Conservation (phyloP, 2,888 invertebrate species). For the Eupithecia subfuscata region DNA sequence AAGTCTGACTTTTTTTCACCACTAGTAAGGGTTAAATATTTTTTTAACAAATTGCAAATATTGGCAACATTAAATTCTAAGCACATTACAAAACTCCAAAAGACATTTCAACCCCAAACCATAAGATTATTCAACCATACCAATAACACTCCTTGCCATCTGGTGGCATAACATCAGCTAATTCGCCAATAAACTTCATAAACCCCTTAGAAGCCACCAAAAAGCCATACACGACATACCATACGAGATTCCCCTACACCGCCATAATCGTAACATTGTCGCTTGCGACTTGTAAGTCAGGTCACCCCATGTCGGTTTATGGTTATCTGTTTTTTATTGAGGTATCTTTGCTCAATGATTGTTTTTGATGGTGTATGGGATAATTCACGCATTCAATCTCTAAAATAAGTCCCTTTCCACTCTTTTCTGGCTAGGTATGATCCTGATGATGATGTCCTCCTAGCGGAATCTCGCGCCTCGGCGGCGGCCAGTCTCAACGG, state of each 20-base stretch:
- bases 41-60: neutral
- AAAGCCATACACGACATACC: neutral
- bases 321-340: constrained; percentile 33
- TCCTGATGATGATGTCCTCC: no score
- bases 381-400: neutral
- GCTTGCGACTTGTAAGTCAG: constrained; percentile 27
- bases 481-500: no score
- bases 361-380: constrained; percentile 20
- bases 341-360: constrained; percentile 22
- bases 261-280: constrained; percentile 44
- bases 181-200: constrained; percentile 26
- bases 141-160: constrained; percentile 7
- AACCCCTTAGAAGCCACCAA: constrained; percentile 1
- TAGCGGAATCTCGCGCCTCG: no score
- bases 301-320: constrained; percentile 43
- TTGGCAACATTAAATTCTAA: neutral
- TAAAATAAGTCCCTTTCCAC: neutral
- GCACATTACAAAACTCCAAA: neutral
- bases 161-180: constrained; percentile 24
- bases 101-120: constrained; percentile 12
- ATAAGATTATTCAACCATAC: neutral
- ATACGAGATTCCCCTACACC: constrained; percentile 3
- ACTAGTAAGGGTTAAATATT: no score
- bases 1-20: no score
- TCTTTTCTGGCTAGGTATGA: neutral